A percentile compares a stretch with the other conserved stretches of the same genome.
Conservation (phyloP, 2,888 invertebrate species). For the Pristionchus fissidentatus region DNA sequence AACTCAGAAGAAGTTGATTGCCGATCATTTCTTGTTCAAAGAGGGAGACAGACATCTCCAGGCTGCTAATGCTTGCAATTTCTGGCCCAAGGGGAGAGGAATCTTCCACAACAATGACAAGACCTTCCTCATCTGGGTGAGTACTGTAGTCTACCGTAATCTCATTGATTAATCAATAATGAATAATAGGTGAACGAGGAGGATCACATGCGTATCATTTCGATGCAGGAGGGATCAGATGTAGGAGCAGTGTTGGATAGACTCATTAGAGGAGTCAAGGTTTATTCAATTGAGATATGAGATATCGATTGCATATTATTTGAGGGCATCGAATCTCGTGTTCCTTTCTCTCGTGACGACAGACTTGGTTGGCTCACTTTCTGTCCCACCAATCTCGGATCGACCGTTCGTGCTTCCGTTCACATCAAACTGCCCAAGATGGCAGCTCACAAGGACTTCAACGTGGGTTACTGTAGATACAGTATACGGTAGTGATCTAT, state of each 20-base stretch:
- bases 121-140: slow-evolving; percentile 81
- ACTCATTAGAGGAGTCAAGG: slow-evolving; percentile 78
- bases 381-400: slow-evolving; percentile 88
- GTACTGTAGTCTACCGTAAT: neutral
- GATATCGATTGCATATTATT: neutral
- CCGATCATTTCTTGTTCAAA: slow-evolving; percentile 97
- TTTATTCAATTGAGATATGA: neutral
- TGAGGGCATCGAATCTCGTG: slow-evolving; percentile 87
- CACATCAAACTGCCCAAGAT: slow-evolving; percentile 88
- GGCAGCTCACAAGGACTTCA: slow-evolving; percentile 70
- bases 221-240: slow-evolving; percentile 83
- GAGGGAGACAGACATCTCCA: slow-evolving; percentile 84
- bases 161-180: slow-evolving; percentile 80
- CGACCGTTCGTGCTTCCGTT: slow-evolving; percentile 85
- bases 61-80: slow-evolving; percentile 77
- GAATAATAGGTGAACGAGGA: slow-evolving; percentile 55
- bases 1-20: slow-evolving; percentile 84
- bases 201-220: slow-evolving; percentile 89
- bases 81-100: slow-evolving; percentile 92
- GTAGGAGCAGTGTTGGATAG: slow-evolving; percentile 85
- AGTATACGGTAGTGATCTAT: neutral
- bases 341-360: slow-evolving; percentile 85
- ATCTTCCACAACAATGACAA: slow-evolving; percentile 87
- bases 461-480: slow-evolving; percentile 48
- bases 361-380: slow-evolving; percentile 88